Percentiles rank a stretch among this genome's conserved stretches.
Conservation (phyloP, 2,113 vertebrate species). For the Circaetus gallicus region DNA sequence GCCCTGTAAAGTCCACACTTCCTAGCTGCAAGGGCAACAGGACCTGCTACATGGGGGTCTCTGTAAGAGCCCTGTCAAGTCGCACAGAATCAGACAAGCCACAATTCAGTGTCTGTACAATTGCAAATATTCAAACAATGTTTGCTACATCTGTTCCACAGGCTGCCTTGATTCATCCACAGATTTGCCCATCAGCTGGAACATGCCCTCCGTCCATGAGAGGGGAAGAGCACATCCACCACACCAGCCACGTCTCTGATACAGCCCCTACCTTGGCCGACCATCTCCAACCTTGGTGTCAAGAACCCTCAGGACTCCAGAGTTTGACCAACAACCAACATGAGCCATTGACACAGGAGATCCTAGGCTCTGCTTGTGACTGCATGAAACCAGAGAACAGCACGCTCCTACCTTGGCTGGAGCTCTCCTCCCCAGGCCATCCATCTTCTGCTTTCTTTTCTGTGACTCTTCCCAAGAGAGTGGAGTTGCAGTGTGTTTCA, state of each 20-base stretch:
- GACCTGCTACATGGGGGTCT: neutral
- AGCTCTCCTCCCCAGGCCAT: neutral
- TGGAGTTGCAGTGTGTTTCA: neutral
- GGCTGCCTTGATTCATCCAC: neutral
- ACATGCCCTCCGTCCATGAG: neutral
- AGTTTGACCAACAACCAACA: neutral
- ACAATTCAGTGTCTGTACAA: neutral
- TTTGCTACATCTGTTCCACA: neutral
- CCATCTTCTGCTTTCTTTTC: neutral
- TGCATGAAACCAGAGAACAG: neutral
- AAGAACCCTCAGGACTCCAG: neutral
- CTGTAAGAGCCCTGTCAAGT: neutral
- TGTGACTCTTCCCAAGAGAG: neutral
- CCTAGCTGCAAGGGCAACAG: neutral
- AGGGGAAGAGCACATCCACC: neutral
- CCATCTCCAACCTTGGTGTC: neutral
- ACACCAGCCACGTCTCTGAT: neutral
- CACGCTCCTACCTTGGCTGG: neutral
- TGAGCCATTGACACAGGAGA: rapidly evolving
- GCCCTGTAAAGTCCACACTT: neutral
- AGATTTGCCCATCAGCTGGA: neutral
- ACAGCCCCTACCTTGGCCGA: rapidly evolving
- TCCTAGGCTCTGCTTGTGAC: neutral
- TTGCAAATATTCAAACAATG: neutral
- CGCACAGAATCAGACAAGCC: neutral